Percentiles rank a stretch among this genome's conserved stretches.
phyloP scores from a whole-genome alignment of 2,888 invertebrate genomes.

The Erebia aethiops region DNA sequence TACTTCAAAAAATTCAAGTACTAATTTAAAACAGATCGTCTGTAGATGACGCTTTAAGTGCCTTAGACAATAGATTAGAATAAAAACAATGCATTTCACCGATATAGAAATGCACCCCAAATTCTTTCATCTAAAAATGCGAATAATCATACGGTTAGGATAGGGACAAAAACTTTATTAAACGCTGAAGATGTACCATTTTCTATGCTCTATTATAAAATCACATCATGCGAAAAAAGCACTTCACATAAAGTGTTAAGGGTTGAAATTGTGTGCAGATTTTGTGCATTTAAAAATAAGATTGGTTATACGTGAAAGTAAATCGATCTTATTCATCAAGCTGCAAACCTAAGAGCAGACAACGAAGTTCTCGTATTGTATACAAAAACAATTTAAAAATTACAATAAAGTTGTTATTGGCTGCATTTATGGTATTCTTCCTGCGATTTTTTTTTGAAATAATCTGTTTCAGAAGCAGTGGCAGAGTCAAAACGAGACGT shows the following conservation, averaged over 20 bases:
- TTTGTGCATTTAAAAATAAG: neutral
- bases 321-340: conserved; percentile 34
- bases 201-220: conserved; percentile 1
- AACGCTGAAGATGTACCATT: conserved; percentile 28
- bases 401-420: neutral
- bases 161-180: conserved; percentile 50
- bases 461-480: too few species aligned
- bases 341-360: neutral
- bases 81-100: neutral
- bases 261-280: conserved; percentile 7
- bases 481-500: too few species aligned
- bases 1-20: neutral
- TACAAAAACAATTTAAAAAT: neutral
- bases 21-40: neutral
- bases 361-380: too few species aligned
- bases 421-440: too few species aligned
- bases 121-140: neutral
- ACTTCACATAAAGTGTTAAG: neutral
- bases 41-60: neutral
- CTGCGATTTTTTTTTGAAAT: too few species aligned
- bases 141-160: conserved; percentile 20
- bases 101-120: conserved; percentile 2
- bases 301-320: conserved; percentile 13
- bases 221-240: neutral
- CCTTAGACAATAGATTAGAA: neutral